These are phyloP conservation scores for Nesogale talazaci DNA, from an alignment of 2,113 vertebrate genomes.

Conservation along the genomic window DNA sequence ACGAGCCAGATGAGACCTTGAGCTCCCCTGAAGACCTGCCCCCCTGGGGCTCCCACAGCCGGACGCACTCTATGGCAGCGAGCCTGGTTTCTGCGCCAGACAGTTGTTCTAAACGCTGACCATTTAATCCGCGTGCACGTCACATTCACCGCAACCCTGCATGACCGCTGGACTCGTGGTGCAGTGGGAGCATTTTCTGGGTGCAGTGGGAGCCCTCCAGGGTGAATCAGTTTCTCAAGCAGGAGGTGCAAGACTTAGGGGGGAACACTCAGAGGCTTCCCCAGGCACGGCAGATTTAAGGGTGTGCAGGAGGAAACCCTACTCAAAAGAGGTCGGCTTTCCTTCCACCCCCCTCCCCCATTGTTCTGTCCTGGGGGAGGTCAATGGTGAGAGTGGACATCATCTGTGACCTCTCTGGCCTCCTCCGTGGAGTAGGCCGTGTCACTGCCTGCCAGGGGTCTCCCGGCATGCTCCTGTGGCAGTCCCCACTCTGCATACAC, in stretches of 20 bases:
- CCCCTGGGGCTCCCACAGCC: too few species aligned
- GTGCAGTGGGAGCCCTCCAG: accelerated
- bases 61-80: too few species aligned
- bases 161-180: too few species aligned
- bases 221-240: not conserved
- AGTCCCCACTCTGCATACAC: not conserved
- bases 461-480: not conserved
- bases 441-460: not conserved
- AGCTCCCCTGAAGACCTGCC: too few species aligned
- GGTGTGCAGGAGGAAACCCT: not conserved
- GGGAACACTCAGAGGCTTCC: not conserved
- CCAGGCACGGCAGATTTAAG: not conserved
- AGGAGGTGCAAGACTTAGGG: not conserved
- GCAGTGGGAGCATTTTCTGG: too few species aligned
- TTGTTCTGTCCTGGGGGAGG: not conserved
- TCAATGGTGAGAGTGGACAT: not conserved
- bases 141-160: not conserved
- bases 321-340: not conserved
- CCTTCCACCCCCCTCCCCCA: not conserved
- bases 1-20: too few species aligned
- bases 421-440: not conserved
- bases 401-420: not conserved
- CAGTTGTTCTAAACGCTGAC: not conserved
- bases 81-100: not conserved
- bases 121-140: not conserved